Conservation (phyloP, 2,888 invertebrate species). For the Trichacis sp. region DNA sequence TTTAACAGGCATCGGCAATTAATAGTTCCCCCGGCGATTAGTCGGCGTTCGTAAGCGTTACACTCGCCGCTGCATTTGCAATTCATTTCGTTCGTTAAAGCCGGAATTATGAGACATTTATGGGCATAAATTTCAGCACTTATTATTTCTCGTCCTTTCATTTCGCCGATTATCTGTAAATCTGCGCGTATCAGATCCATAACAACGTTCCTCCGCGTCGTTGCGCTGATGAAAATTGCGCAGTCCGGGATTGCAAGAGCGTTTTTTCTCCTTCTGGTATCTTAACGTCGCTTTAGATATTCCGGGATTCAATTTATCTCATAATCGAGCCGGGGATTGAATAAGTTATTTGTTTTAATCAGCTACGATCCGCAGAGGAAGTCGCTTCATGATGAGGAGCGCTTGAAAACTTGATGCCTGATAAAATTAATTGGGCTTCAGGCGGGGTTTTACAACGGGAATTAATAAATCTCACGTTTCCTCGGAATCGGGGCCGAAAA, state of each 20-base stretch:
- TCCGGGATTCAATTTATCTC: neutral
- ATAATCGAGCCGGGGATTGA: neutral
- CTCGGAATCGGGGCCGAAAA: no score
- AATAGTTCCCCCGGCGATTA: constrained; percentile 53
- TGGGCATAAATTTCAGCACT: constrained; percentile 8
- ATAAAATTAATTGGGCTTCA: neutral
- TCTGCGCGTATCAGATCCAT: neutral
- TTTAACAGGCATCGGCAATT: constrained; percentile 55
- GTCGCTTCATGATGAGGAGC: neutral
- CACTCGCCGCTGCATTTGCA: constrained; percentile 11
- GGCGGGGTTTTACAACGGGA: neutral
- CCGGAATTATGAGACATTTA: constrained; percentile 9
- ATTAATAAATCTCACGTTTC: no score
- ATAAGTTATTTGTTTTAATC: neutral
- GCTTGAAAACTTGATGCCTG: neutral
- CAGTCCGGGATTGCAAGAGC: neutral
- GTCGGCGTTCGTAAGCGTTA: constrained; percentile 23
- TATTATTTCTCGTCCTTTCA: constrained; percentile 9
- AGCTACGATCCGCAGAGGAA: neutral
- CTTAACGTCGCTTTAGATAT: neutral
- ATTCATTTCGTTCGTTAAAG: constrained; percentile 11
- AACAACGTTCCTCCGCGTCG: neutral
- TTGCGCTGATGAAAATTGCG: constrained; percentile 1
- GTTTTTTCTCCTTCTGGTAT: neutral
- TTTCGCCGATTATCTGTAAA: constrained; percentile 9